Percentiles rank a stretch among this genome's conserved stretches.
phyloP scores from a whole-genome alignment of 1,140 invertebrate genomes.

The Kradibia gibbosae region DNA sequence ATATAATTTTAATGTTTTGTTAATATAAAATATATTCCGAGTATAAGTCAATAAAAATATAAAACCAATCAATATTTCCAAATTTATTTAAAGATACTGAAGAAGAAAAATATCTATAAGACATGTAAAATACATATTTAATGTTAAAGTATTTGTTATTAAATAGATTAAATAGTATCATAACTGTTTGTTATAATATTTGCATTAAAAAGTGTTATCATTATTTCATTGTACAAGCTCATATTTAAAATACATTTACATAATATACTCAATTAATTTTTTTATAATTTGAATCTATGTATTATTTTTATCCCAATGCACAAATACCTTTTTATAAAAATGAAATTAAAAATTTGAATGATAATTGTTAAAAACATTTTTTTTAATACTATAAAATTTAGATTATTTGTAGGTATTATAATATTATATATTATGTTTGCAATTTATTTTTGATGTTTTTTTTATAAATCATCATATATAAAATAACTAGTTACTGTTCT shows the following conservation, averaged over 20 bases:
- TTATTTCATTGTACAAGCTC: slow-evolving; percentile 36
- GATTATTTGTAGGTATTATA: no score
- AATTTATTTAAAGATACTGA: slow-evolving; percentile 11
- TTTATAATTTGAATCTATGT: background rate
- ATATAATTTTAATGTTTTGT: background rate
- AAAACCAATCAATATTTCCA: background rate
- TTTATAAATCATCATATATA: no score
- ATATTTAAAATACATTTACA: slow-evolving; percentile 30
- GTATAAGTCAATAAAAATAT: background rate
- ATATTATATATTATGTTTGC: no score
- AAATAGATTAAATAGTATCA: slow-evolving; percentile 9
- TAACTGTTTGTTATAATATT: slow-evolving; percentile 21
- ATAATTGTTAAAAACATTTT: no score
- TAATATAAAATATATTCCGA: background rate
- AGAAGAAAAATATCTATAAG: background rate
- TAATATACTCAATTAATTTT: slow-evolving; percentile 15
- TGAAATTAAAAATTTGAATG: no score
- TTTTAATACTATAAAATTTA: no score
- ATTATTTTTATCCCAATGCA: background rate
- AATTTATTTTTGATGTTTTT: no score
- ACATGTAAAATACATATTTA: slow-evolving; percentile 12
- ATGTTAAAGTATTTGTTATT: slow-evolving; percentile 17
- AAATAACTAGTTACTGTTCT: no score
- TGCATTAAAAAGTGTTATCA: slow-evolving; percentile 16
- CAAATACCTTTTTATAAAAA: no score